Evolutionary conservation across 1,140 invertebrate species (phyloP).

Genomic region (Drosophila grimshawi): DNA sequence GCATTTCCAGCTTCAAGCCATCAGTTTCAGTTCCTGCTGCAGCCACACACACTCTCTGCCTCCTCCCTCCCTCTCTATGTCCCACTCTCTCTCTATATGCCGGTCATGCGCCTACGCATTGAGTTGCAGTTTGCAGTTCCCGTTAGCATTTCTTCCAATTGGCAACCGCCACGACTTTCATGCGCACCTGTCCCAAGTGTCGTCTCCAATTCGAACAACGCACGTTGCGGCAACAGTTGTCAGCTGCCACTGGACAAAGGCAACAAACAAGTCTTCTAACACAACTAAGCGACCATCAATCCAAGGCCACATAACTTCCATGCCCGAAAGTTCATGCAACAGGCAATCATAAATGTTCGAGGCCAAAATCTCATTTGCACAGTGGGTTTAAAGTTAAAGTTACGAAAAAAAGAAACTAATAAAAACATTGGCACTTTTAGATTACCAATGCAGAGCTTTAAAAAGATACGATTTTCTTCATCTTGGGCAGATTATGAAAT

Average conservation of each 20-base stretch:
- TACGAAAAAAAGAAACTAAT: too few species aligned
- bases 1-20: neutral
- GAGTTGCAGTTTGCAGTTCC: conserved; percentile 45
- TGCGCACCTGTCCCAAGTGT: conserved; percentile 76
- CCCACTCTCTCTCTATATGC: conserved; percentile 13
- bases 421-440: too few species aligned
- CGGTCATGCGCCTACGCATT: conserved; percentile 62
- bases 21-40: neutral
- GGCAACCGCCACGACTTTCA: conserved; percentile 21
- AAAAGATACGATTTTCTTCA: too few species aligned
- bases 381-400: conserved; percentile 5
- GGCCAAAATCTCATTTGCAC: neutral
- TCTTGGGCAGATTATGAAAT: too few species aligned
- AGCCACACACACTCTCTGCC: neutral
- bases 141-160: conserved; percentile 17
- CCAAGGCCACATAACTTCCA: conserved; percentile 22
- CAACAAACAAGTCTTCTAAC: neutral
- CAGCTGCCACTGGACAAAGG: conserved; percentile 3
- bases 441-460: too few species aligned
- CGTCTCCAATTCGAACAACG: conserved; percentile 69
- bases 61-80: neutral
- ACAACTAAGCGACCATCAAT: neutral
- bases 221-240: conserved; percentile 53
- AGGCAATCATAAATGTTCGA: conserved; percentile 59
- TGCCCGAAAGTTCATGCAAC: conserved; percentile 69